Evolutionary conservation across 2,797 vertebrate genomes (phyloP).

Genomic region (Heterohyrax brucei): DNA sequence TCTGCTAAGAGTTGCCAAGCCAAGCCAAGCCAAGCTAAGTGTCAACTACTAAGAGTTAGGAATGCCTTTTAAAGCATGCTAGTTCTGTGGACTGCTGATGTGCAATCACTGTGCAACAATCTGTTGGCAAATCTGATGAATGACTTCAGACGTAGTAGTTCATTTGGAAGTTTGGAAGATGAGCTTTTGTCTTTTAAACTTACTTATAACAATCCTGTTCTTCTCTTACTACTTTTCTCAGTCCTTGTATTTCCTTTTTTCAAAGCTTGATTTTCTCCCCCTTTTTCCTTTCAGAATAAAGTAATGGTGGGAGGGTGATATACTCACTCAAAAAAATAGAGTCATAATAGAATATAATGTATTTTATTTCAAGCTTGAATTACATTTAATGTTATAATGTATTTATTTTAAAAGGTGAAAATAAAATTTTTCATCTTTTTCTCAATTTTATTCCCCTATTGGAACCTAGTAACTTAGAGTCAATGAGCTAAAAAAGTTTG

Average conservation of each 20-base stretch:
- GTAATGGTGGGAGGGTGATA: neutral
- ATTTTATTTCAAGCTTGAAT: constrained; percentile 53
- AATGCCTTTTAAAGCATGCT: neutral
- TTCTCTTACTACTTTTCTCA: neutral
- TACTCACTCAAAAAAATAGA: constrained; percentile 3
- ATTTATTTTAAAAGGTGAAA: constrained; percentile 55
- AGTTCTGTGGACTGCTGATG: neutral
- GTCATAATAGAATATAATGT: neutral
- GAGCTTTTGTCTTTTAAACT: constrained; percentile 33
- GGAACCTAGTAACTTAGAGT: constrained; percentile 29
- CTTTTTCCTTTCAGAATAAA: neutral
- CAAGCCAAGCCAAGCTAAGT: too few species aligned
- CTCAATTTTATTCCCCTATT: neutral
- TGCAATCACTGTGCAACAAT: neutral
- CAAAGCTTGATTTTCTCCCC: neutral
- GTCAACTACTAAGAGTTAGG: neutral
- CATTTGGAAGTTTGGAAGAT: constrained; percentile 29
- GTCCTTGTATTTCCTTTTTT: constrained; percentile 5
- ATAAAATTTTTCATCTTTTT: constrained; percentile 9
- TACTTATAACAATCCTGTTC: neutral
- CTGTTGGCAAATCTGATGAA: neutral
- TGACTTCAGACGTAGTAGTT: constrained; percentile 1
- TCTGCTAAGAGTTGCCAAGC: neutral
- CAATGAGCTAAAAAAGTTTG: neutral
- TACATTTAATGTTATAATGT: constrained; percentile 31